Conservation (phyloP, 2,797 vertebrate genomes). For the Halcyon badia region DNA sequence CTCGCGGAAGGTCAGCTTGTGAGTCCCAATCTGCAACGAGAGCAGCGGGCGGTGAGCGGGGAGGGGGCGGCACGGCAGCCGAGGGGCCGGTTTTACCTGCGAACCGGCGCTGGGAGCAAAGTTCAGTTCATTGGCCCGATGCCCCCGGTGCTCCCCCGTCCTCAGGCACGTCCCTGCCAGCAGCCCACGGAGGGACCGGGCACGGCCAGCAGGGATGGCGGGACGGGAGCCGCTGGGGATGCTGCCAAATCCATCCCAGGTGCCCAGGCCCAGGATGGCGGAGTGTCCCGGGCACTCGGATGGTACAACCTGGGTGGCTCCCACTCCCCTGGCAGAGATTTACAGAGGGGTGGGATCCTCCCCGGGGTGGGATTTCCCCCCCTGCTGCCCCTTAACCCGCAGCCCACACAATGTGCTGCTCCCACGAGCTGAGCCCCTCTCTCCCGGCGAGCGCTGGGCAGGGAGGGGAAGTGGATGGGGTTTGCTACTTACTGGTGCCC, state of each 20-base stretch:
- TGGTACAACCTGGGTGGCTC: not conserved
- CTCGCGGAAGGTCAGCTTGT: constrained; percentile 97
- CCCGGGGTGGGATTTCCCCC: no score
- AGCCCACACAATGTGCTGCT: not conserved
- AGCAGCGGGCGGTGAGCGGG: not conserved
- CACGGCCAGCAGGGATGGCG: accelerated
- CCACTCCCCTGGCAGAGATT: not conserved
- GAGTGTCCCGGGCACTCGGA: not conserved
- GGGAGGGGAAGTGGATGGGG: not conserved
- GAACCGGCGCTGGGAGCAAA: not conserved
- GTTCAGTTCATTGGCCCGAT: accelerated
- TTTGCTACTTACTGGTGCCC: constrained; percentile 77
- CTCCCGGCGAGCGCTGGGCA: not conserved
- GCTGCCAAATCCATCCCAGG: not conserved
- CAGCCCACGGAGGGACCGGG: accelerated
- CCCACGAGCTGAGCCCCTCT: not conserved
- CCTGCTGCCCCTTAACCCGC: not conserved
- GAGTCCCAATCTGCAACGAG: constrained; percentile 90
- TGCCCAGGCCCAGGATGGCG: accelerated
- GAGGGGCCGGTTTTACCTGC: not conserved
- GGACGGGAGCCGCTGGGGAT: not conserved
- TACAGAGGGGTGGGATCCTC: accelerated
- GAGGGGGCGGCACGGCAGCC: accelerated
- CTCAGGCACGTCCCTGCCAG: accelerated
- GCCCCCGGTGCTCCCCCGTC: not conserved